Conservation (phyloP, 2,888 invertebrate species). For the Polietes domitor region DNA sequence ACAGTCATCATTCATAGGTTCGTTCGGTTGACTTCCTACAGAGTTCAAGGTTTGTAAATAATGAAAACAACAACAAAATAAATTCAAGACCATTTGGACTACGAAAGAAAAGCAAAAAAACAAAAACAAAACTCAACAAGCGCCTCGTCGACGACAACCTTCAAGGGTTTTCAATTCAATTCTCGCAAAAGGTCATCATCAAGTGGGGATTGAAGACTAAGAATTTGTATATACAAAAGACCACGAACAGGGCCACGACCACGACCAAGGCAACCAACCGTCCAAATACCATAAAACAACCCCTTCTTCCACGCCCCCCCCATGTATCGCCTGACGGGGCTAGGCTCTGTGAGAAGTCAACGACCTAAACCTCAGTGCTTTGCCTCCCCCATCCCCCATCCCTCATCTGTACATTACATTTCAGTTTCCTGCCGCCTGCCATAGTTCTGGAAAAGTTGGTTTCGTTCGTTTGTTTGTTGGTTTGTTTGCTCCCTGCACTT, state of each 20-base stretch:
- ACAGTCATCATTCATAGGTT: neutral
- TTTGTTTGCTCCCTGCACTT: constrained; percentile 6
- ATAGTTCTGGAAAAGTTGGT: constrained; percentile 29
- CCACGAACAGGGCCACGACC: neutral
- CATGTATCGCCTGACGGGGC: neutral
- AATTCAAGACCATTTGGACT: constrained; percentile 39
- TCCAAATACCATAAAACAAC: no score
- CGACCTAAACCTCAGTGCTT: constrained; percentile 11
- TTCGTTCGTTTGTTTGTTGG: neutral
- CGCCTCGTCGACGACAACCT: constrained; percentile 31
- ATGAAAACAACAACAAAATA: constrained; percentile 28
- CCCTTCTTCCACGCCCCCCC: neutral
- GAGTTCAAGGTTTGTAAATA: constrained; percentile 59
- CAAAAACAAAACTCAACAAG: constrained; percentile 8
- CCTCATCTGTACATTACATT: neutral
- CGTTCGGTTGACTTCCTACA: constrained; percentile 58
- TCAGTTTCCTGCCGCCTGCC: constrained; percentile 10
- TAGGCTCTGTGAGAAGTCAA: constrained; percentile 3
- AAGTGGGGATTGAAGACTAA: constrained; percentile 15
- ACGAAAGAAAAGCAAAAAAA: constrained; percentile 20
- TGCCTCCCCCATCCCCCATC: neutral
- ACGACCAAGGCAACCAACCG: neutral
- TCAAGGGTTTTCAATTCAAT: constrained; percentile 25
- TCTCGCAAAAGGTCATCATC: constrained; percentile 7
- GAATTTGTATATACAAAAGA: neutral